Percentiles rank a stretch among this genome's conserved stretches.
phyloP scores from a whole-genome alignment of 2,797 vertebrate genomes.

The Eidolon dupreanum region DNA sequence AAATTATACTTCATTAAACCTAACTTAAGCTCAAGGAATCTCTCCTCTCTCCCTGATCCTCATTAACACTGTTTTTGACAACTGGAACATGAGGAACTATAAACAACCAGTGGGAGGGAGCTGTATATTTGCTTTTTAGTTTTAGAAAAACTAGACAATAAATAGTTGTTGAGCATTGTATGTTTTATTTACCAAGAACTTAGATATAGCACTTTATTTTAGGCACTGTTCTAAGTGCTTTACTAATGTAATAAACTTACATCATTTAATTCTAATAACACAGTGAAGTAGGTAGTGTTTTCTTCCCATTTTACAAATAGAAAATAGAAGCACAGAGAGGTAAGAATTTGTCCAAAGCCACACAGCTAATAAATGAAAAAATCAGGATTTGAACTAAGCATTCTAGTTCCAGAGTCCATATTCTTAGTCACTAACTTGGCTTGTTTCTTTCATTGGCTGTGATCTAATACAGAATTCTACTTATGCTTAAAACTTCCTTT shows the following conservation, averaged over 20 bases:
- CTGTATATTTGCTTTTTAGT: background rate
- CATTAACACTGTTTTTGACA: background rate
- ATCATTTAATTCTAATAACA: background rate
- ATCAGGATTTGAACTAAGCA: background rate
- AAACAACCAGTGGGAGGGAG: background rate
- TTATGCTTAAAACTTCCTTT: background rate
- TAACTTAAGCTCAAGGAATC: background rate
- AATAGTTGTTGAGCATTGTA: background rate
- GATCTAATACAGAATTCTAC: background rate
- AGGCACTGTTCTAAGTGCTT: background rate
- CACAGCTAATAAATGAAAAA: background rate
- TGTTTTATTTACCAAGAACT: background rate
- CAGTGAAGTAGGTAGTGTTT: background rate
- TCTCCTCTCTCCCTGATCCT: background rate
- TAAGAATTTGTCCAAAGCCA: background rate
- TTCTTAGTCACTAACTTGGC: background rate
- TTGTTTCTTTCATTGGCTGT: background rate
- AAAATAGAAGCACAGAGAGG: background rate
- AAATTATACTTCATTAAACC: background rate
- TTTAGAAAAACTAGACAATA: background rate
- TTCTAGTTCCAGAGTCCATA: background rate
- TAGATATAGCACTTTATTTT: background rate
- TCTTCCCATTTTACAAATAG: background rate
- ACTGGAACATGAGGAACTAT: background rate
- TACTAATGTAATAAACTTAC: background rate